Evolutionary conservation across 2,888 invertebrate genomes (phyloP).

Genomic region (Pyrocoelia pectoralis): DNA sequence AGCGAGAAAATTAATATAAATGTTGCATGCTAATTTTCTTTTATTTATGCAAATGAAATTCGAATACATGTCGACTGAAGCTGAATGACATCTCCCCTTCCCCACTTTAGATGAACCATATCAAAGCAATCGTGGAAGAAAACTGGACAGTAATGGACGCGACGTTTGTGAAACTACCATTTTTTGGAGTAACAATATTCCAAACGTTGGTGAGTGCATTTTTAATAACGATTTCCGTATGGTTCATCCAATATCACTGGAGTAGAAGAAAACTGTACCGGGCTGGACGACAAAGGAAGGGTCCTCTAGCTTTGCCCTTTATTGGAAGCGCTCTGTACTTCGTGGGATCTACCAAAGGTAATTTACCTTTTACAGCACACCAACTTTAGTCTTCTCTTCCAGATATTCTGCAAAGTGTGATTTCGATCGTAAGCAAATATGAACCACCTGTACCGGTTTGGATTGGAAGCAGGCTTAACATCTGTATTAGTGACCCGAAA

Average conservation of each 20-base stretch:
- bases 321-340: conserved; percentile 46
- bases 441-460: conserved; percentile 20
- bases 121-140: no score
- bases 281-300: conserved; percentile 39
- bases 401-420: conserved; percentile 3
- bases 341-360: conserved; percentile 40
- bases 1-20: no score
- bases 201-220: background rate
- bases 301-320: conserved; percentile 45
- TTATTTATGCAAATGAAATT: no score
- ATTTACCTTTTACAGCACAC: background rate
- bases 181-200: no score
- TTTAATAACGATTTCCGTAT: conserved; percentile 26
- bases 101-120: no score
- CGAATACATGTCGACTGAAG: no score
- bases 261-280: conserved; percentile 43
- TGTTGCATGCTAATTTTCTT: no score
- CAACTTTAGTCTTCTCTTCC: background rate
- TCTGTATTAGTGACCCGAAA: conserved; percentile 28
- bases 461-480: conserved; percentile 29
- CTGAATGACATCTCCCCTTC: no score
- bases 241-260: conserved; percentile 44
- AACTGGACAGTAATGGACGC: no score
- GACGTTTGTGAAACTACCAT: no score
- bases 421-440: conserved; percentile 1